These are phyloP conservation scores for Herpailurus yagouaroundi DNA, from an alignment of 2,113 vertebrate genomes.

Conservation along the genomic window DNA sequence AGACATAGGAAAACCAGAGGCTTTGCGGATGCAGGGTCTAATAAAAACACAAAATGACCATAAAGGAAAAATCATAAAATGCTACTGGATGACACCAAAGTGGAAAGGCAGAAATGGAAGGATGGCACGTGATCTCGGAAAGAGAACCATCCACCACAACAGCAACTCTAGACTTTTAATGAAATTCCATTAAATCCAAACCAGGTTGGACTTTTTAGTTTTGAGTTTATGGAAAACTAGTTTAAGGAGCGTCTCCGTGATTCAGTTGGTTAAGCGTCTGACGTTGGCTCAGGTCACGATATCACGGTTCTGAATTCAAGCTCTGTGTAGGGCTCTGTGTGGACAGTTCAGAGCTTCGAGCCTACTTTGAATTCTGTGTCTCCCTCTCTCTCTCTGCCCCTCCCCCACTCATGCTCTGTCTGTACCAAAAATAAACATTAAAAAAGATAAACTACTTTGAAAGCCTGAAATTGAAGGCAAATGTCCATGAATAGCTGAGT, in stretches of 20 bases:
- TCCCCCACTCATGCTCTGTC: too few species aligned
- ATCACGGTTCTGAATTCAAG: too few species aligned
- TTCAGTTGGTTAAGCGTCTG: too few species aligned
- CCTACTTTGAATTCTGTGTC: too few species aligned
- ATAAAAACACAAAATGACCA: not conserved
- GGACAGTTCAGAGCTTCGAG: too few species aligned
- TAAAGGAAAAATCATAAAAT: not conserved
- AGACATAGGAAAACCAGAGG: not conserved
- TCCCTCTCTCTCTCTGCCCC: too few species aligned
- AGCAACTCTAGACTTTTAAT: not conserved
- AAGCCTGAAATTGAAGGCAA: not conserved
- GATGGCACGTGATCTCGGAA: fast-evolving
- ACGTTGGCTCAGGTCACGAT: too few species aligned
- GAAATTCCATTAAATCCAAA: not conserved
- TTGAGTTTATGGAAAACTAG: not conserved
- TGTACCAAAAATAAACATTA: too few species aligned
- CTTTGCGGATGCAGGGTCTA: not conserved
- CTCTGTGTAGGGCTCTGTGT: too few species aligned
- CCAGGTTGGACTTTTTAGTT: not conserved
- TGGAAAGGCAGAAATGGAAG: not conserved
- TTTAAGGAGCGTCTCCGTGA: not conserved
- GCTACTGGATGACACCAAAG: not conserved
- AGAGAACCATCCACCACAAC: not conserved
- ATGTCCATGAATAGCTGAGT: not conserved
- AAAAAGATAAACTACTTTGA: not conserved